phyloP scores from a whole-genome alignment of 2,797 vertebrate species.

The Scyliorhinus canicula region DNA sequence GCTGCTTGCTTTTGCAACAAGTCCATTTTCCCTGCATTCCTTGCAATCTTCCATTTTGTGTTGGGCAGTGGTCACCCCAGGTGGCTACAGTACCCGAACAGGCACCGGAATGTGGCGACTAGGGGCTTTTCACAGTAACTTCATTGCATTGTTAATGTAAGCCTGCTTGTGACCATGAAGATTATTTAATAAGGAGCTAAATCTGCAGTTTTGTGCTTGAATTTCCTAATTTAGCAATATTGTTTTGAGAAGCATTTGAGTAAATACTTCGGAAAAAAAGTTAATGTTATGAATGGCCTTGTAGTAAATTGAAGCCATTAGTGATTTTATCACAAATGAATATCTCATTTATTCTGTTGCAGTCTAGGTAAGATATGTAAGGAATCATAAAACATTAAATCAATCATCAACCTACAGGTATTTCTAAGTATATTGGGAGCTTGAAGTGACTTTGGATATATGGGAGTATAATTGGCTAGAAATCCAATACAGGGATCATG shows the following conservation, averaged over 20 bases:
- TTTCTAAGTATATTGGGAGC: not conserved
- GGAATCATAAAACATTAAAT: not conserved
- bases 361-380: not conserved
- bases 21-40: no score
- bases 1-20: no score
- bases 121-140: no score
- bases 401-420: not conserved
- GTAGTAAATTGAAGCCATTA: not conserved
- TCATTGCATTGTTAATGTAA: no score
- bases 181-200: not conserved
- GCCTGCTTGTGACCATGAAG: no score
- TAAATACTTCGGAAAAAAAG: not conserved
- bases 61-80: no score
- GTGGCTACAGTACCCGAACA: no score
- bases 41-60: no score
- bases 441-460: not conserved
- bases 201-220: not conserved
- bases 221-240: not conserved
- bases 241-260: not conserved
- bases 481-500: no score
- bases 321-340: not conserved
- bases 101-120: no score
- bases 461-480: no score
- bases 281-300: not conserved
- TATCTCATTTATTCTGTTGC: not conserved